phyloP scores from a whole-genome alignment of 2,113 vertebrate genomes.

The Petroica traversi region DNA sequence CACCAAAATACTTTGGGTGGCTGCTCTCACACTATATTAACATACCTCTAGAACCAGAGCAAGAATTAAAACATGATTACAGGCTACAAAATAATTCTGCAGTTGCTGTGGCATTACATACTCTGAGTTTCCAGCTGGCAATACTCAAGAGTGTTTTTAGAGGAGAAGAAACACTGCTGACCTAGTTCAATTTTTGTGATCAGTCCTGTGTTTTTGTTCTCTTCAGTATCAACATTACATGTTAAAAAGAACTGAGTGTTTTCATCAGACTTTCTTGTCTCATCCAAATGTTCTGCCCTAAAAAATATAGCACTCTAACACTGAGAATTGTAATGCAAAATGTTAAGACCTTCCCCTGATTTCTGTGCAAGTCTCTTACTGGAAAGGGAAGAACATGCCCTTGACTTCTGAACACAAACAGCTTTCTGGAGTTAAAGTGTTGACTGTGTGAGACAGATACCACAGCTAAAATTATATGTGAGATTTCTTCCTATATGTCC shows the following conservation, averaged over 20 bases:
- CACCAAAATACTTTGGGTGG: not conserved
- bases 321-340: not conserved
- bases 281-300: not conserved
- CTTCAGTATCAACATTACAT: not conserved
- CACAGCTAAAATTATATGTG: not conserved
- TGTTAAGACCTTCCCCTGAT: not conserved
- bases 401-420: not conserved
- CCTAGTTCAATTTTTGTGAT: not conserved
- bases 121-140: not conserved
- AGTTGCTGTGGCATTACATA: not conserved
- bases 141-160: not conserved
- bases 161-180: not conserved
- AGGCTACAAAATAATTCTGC: not conserved
- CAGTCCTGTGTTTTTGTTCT: not conserved
- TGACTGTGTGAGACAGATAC: not conserved
- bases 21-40: not conserved
- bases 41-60: not conserved
- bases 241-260: not conserved
- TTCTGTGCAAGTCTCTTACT: not conserved
- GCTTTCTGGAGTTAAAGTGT: not conserved
- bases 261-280: not conserved
- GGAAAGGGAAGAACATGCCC: not conserved
- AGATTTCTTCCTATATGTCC: not conserved
- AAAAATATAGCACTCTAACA: not conserved
- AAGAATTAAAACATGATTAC: not conserved